phyloP scores from a whole-genome alignment of 2,888 invertebrate genomes.

The Creontiades dilutus region DNA sequence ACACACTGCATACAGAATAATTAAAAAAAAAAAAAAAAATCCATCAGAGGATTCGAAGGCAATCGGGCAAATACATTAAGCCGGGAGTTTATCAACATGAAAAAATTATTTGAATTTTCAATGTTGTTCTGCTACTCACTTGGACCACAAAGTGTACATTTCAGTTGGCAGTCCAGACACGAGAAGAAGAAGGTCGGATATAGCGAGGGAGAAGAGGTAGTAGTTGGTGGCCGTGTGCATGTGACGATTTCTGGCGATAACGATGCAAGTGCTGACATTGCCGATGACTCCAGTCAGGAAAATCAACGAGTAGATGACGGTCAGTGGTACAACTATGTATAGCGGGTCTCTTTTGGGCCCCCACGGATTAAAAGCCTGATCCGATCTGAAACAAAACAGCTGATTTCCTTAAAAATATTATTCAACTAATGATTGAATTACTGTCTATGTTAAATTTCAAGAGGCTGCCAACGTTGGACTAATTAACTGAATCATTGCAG shows the following conservation, averaged over 20 bases:
- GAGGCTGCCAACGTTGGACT: no score
- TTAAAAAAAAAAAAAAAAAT: no score
- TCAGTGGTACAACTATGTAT: constrained; percentile 84
- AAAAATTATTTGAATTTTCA: no score
- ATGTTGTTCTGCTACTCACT: constrained; percentile 76
- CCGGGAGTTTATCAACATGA: no score
- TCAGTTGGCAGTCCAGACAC: constrained; percentile 90
- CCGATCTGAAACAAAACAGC: constrained; percentile 33
- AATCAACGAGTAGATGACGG: constrained; percentile 84
- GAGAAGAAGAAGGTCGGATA: constrained; percentile 87
- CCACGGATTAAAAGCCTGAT: constrained; percentile 67
- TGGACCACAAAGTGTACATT: constrained; percentile 87
- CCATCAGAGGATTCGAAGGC: no score
- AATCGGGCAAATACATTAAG: no score
- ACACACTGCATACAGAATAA: no score
- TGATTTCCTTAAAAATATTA: no score
- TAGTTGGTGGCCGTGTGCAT: constrained; percentile 93
- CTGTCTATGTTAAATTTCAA: no score
- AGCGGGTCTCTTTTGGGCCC: constrained; percentile 79
- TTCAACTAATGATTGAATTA: no score
- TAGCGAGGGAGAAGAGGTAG: constrained; percentile 88
- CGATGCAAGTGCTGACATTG: constrained; percentile 88
- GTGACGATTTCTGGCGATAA: constrained; percentile 86
- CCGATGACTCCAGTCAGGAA: constrained; percentile 88
- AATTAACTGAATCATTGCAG: no score